Conservation (phyloP, 2,888 invertebrate species). For the Hetaerina titia region DNA sequence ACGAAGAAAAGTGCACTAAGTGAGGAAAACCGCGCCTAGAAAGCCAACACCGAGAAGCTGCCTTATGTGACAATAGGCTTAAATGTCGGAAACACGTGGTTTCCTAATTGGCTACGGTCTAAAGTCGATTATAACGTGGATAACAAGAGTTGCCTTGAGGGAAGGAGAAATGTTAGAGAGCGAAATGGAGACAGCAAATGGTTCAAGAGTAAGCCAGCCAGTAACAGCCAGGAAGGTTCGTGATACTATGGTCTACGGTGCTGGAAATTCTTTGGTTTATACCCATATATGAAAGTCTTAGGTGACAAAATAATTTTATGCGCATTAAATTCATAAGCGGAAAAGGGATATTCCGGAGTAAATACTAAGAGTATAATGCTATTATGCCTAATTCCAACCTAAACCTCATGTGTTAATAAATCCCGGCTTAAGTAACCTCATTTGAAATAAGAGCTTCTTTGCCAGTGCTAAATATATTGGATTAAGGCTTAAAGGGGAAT, state of each 20-base stretch:
- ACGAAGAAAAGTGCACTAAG: neutral
- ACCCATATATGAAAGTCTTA: neutral
- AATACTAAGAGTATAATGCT: neutral
- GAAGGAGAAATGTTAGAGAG: neutral
- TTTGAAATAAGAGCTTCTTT: neutral
- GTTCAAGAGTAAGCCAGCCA: neutral
- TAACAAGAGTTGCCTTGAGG: neutral
- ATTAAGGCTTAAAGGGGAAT: neutral
- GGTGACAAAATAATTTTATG: neutral
- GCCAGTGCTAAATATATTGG: neutral
- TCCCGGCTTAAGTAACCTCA: neutral
- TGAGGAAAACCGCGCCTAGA: conserved; percentile 14
- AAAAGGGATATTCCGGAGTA: neutral
- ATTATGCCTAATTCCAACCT: neutral
- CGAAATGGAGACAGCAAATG: neutral
- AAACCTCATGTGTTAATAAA: neutral
- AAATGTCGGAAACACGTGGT: conserved; percentile 19
- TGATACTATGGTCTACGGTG: neutral
- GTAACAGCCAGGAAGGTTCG: neutral
- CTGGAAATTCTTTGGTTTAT: neutral
- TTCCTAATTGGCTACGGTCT: conserved; percentile 59
- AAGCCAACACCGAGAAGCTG: conserved; percentile 18
- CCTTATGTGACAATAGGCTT: conserved; percentile 62
- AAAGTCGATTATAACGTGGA: conserved; percentile 29
- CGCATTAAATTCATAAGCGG: neutral